Evolutionary conservation across 1,140 invertebrate species (phyloP).

Genomic region (Zaprionus kolodkinae): DNA sequence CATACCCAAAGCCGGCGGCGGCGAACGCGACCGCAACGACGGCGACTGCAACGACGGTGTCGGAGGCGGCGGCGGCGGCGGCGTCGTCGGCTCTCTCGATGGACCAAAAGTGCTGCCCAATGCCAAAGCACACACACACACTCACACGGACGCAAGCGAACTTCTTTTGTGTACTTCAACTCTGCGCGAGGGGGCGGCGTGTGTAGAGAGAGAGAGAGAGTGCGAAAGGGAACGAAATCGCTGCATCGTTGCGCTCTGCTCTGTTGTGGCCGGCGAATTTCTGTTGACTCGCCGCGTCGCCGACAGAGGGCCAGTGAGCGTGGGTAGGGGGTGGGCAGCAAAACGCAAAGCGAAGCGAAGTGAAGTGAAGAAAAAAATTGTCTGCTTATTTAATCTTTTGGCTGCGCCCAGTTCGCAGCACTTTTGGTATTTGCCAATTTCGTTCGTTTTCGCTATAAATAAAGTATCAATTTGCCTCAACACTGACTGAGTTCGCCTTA

Average conservation of each 20-base stretch:
- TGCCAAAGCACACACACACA: constrained; percentile 15
- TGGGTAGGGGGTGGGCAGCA: not conserved
- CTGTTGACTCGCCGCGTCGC: constrained; percentile 31
- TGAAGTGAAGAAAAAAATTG: constrained; percentile 15
- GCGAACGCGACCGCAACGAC: not conserved
- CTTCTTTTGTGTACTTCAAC: constrained; percentile 38
- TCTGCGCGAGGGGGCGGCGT: constrained; percentile 2
- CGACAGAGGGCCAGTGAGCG: too few relatives aligned
- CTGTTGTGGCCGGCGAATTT: constrained; percentile 25
- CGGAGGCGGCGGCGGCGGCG: constrained; percentile 17
- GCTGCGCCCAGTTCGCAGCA: constrained; percentile 41
- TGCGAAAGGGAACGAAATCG: constrained; percentile 6
- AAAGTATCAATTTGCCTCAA: constrained; percentile 57
- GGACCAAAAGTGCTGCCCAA: constrained; percentile 41
- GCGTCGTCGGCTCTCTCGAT: constrained; percentile 18
- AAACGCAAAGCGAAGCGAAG: constrained; percentile 15
- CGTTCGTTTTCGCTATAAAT: constrained; percentile 61
- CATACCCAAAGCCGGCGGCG: constrained; percentile 41
- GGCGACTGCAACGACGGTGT: not conserved
- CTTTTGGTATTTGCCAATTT: constrained; percentile 55
- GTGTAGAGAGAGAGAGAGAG: not conserved
- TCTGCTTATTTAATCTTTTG: constrained; percentile 50
- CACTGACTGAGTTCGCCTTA: not conserved
- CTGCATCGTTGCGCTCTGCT: constrained; percentile 26
- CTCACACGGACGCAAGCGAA: constrained; percentile 18